Evolutionary conservation across 2,888 invertebrate species (phyloP).

Genomic region (Troides helena): DNA sequence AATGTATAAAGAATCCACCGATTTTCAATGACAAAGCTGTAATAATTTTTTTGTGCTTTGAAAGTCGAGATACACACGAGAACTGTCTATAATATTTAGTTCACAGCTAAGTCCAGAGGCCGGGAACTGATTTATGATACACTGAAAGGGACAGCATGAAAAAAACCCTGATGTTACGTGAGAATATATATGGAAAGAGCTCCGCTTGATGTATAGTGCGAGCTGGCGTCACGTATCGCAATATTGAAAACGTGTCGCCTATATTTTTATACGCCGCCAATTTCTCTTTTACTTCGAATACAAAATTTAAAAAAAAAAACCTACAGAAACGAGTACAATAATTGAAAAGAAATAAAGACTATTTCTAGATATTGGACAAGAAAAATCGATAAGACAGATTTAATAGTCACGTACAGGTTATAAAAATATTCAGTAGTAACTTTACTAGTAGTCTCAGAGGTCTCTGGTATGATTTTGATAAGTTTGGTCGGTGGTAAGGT

Average conservation of each 20-base stretch:
- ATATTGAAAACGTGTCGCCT: constrained; percentile 17
- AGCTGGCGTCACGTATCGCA: constrained; percentile 2
- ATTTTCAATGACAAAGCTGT: background rate
- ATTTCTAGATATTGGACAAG: too few species aligned
- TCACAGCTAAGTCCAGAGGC: constrained; percentile 35
- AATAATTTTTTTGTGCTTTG: background rate
- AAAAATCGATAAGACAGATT: too few species aligned
- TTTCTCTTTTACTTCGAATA: constrained; percentile 38
- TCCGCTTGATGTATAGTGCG: constrained; percentile 12
- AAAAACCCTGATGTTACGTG: constrained; percentile 30
- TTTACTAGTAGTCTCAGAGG: too few species aligned
- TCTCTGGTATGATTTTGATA: too few species aligned
- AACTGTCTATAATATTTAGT: constrained; percentile 47
- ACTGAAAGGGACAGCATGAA: constrained; percentile 35
- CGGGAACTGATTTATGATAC: constrained; percentile 44
- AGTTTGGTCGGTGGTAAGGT: too few species aligned
- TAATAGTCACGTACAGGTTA: too few species aligned
- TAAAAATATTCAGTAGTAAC: too few species aligned
- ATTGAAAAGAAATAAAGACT: too few species aligned
- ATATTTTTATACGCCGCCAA: constrained; percentile 57
- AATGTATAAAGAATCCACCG: too few species aligned
- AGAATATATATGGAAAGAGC: constrained; percentile 12
- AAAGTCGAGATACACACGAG: constrained; percentile 2
- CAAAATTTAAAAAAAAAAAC: too few species aligned
- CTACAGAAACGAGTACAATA: too few species aligned